phyloP scores from a whole-genome alignment of 1,140 invertebrate species.

The Zaprionus capensis region DNA sequence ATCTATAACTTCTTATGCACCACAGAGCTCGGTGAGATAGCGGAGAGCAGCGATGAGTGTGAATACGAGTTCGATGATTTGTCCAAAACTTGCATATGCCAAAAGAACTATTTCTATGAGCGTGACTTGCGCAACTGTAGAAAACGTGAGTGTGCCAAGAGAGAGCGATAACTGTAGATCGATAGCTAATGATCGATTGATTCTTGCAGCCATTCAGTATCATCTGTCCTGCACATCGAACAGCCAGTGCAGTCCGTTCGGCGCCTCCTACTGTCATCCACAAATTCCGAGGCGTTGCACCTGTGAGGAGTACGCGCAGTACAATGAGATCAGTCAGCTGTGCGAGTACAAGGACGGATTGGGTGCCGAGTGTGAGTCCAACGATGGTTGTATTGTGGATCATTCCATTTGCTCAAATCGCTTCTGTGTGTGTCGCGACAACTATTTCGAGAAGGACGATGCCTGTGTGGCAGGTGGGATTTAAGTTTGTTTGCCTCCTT shows the following conservation, averaged over 20 bases:
- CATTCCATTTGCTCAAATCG: slow-evolving; percentile 84
- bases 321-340: slow-evolving; percentile 75
- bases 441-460: slow-evolving; percentile 79
- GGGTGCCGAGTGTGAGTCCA: slow-evolving; percentile 73
- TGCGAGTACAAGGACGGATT: slow-evolving; percentile 75
- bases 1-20: neutral
- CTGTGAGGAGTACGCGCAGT: slow-evolving; percentile 77
- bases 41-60: slow-evolving; percentile 80
- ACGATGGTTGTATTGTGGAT: slow-evolving; percentile 70
- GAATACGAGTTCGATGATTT: slow-evolving; percentile 73
- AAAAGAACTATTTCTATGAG: slow-evolving; percentile 83
- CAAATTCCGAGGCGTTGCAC: slow-evolving; percentile 76
- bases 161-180: neutral
- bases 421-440: slow-evolving; percentile 81
- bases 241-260: slow-evolving; percentile 83
- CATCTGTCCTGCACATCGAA: slow-evolving; percentile 80
- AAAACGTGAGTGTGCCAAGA: slow-evolving; percentile 69
- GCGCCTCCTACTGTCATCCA: slow-evolving; percentile 73
- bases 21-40: slow-evolving; percentile 82
- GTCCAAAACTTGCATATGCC: slow-evolving; percentile 80
- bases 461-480: slow-evolving; percentile 68
- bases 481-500: neutral
- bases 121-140: slow-evolving; percentile 72
- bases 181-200: neutral
- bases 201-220: slow-evolving; percentile 74